Evolutionary conservation across 1,140 invertebrate genomes (phyloP), one percentile per base, ranked within the genome.

Genomic region (Platyscapa corneri): DNA sequence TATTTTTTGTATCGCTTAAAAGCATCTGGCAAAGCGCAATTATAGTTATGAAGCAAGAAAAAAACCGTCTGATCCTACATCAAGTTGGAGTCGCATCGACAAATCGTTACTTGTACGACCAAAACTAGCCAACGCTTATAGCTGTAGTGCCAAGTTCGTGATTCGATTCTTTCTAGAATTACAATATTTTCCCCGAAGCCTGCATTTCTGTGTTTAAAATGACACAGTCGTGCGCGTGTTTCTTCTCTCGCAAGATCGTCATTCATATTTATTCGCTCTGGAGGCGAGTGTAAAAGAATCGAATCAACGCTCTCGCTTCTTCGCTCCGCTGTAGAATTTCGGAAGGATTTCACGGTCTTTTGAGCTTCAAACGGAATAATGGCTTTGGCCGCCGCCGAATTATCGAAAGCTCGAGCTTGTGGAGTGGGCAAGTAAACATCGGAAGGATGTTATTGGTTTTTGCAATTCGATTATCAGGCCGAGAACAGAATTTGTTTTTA

Each of bases 371-470:
- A 75, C 53, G 14, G 70, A 39, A 75, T 82, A 82, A 37, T 72
- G 10, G 18, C 32, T 72, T 72, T 72, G 16, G 6, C 34, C 30
- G 49, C n/a, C n/a, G n/a, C n/a, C n/a, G n/a, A n/a, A n/a, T n/a
- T 60, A 0, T 37, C 32, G 37, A 80, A 80, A 67, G n/a, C 12
- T 27, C 60, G 16, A n/a, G 23, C n/a, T 80, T 34, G 16, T 7
- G 42, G 2, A 72, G 65, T 70, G 79, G 14, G 1, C 72, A 65
- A 64, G 39, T 32, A 83, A 76, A 83, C 23, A 39, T 5, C 74
- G 39, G 23, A 1, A 83, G 60, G 64, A 76, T 83, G 67, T 75
- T 82, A 74, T 75, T 74, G 27, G 3, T 82, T 74, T 82, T 82
- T 82, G 67, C 20, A n/a, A 23, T 82, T 74, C 67, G 30, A 27